Evolutionary conservation across 2,113 vertebrate species (phyloP).

Genomic region (Lates calcarifer): DNA sequence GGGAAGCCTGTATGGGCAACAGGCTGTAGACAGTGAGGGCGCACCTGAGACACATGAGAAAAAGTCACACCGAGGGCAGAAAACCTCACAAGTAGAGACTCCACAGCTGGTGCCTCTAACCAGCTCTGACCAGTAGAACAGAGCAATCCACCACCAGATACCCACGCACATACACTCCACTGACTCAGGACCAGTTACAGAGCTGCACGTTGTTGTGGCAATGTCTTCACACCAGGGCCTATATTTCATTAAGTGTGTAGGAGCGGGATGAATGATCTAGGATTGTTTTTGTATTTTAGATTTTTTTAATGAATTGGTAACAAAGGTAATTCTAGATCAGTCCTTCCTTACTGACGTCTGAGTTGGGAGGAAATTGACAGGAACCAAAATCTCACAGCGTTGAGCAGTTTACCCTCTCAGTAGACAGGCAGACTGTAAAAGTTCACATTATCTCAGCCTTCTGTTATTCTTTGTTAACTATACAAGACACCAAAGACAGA

Average conservation of each 20-base stretch:
- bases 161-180: conserved; percentile 55
- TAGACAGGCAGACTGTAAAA: conserved; percentile 6
- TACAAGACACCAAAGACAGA: conserved; percentile 74
- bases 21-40: conserved; percentile 58
- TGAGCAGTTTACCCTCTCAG: conserved; percentile 19
- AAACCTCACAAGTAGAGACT: conserved; percentile 87
- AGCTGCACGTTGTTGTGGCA: conserved; percentile 40
- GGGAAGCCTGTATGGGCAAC: conserved; percentile 89
- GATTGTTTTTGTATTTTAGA: conserved; percentile 22
- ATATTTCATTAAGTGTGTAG: background rate
- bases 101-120: conserved; percentile 90
- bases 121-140: conserved; percentile 78
- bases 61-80: conserved; percentile 72
- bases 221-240: conserved; percentile 14
- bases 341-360: background rate
- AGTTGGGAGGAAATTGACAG: conserved; percentile 13
- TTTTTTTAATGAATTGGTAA: conserved; percentile 4
- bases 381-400: conserved; percentile 40
- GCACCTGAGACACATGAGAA: conserved; percentile 69
- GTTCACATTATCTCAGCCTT: conserved; percentile 32
- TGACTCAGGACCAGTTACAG: conserved; percentile 69
- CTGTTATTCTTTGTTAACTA: conserved; percentile 33
- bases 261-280: conserved; percentile 23
- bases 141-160: background rate
- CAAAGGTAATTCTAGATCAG: conserved; percentile 25